Conservation (phyloP, 2,888 invertebrate genomes). For the Erpobdella octoculata region DNA sequence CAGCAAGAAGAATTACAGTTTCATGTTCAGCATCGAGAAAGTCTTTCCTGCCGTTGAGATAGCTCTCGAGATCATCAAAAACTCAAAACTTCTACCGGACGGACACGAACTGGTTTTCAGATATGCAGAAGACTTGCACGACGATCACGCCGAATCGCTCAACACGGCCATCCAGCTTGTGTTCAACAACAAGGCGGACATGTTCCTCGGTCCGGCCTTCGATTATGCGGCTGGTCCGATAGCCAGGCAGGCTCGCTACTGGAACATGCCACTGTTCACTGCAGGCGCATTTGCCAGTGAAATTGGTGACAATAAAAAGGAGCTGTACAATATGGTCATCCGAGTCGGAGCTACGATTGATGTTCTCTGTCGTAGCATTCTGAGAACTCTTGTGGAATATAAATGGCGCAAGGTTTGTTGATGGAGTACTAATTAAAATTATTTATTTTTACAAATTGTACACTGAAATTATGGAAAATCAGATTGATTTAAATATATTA, state of each 20-base stretch:
- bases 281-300: conserved; percentile 48
- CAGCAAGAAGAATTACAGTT: neutral
- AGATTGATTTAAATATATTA: too few relatives aligned
- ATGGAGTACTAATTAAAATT: neutral
- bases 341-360: conserved; percentile 45
- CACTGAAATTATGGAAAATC: too few relatives aligned
- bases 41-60: conserved; percentile 30
- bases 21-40: conserved; percentile 25
- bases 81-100: neutral
- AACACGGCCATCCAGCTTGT: conserved; percentile 43
- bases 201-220: conserved; percentile 48
- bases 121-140: conserved; percentile 41
- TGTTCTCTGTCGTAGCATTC: conserved; percentile 35
- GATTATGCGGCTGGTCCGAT: conserved; percentile 74
- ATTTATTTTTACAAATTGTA: neutral
- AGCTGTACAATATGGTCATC: conserved; percentile 68
- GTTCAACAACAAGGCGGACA: conserved; percentile 37
- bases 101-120: conserved; percentile 30
- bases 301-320: conserved; percentile 41
- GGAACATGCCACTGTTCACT: conserved; percentile 83
- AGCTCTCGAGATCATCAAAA: conserved; percentile 25
- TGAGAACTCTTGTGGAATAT: conserved; percentile 13
- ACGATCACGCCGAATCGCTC: conserved; percentile 40
- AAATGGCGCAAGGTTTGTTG: conserved; percentile 16
- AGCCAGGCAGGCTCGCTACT: conserved; percentile 72